Percentiles rank a stretch among this genome's conserved stretches.
These are phyloP conservation scores for Pyrgus malvae DNA, from an alignment of 2,888 invertebrate species.

Conservation along the genomic window DNA sequence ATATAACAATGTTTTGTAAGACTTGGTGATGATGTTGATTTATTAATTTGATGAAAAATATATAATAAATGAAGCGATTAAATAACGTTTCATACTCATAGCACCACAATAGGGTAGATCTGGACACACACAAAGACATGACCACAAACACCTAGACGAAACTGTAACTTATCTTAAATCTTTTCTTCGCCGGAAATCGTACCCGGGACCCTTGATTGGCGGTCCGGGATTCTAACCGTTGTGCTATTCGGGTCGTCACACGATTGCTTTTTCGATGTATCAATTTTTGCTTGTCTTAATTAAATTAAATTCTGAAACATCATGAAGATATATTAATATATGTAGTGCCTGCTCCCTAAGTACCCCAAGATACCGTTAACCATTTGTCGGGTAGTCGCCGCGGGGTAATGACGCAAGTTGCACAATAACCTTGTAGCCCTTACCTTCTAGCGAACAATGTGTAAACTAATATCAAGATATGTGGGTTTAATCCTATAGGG, in stretches of 20 bases:
- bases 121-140: too few species aligned
- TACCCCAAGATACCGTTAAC: not conserved
- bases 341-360: not conserved
- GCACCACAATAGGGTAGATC: too few species aligned
- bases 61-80: not conserved
- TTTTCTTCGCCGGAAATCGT: too few species aligned
- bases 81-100: too few species aligned
- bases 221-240: too few species aligned
- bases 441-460: not conserved
- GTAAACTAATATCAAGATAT: not conserved
- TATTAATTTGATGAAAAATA: not conserved
- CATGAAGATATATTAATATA: not conserved
- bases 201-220: too few species aligned
- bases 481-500: not conserved
- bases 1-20: not conserved
- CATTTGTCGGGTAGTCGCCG: not conserved
- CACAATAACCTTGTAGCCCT: conserved; percentile 49
- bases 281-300: too few species aligned
- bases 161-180: too few species aligned
- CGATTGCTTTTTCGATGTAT: too few species aligned
- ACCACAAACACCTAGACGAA: too few species aligned
- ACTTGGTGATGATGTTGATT: not conserved
- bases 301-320: too few species aligned
- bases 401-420: conserved; percentile 55
- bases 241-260: too few species aligned